phyloP scores from a whole-genome alignment of 2,797 vertebrate species.

The Coregonus sp. region DNA sequence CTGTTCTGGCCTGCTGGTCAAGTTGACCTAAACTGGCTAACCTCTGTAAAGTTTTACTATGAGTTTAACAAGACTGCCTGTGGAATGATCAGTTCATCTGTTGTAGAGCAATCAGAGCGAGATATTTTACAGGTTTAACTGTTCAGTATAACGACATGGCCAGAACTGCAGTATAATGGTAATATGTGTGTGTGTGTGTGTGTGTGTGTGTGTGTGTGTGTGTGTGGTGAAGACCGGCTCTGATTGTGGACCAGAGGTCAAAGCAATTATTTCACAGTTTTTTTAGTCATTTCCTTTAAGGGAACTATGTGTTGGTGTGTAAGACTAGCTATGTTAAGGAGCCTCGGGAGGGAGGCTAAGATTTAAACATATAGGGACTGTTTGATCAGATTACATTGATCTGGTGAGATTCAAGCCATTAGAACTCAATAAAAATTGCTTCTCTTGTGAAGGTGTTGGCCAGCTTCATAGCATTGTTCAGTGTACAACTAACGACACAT shows the following conservation, averaged over 20 bases:
- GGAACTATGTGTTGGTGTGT: constrained; percentile 52
- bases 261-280: constrained; percentile 70
- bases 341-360: constrained; percentile 59
- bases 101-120: not conserved
- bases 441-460: constrained; percentile 44
- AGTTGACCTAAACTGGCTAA: not conserved
- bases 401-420: constrained; percentile 67
- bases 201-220: constrained; percentile 46
- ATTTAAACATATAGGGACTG: constrained; percentile 63
- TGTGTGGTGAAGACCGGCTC: constrained; percentile 36
- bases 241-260: constrained; percentile 63
- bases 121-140: not conserved
- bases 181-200: not conserved
- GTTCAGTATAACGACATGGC: constrained; percentile 12
- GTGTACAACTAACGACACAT: not conserved
- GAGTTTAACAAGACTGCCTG: not conserved
- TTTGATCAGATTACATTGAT: constrained; percentile 77
- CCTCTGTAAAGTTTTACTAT: not conserved
- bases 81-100: not conserved
- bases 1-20: not conserved
- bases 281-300: constrained; percentile 57
- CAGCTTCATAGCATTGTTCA: constrained; percentile 53
- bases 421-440: constrained; percentile 60
- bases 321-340: constrained; percentile 70
- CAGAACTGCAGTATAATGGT: constrained; percentile 31